These are phyloP conservation scores for Orgyia antiqua DNA, from an alignment of 2,888 invertebrate species.

Conservation along the genomic window DNA sequence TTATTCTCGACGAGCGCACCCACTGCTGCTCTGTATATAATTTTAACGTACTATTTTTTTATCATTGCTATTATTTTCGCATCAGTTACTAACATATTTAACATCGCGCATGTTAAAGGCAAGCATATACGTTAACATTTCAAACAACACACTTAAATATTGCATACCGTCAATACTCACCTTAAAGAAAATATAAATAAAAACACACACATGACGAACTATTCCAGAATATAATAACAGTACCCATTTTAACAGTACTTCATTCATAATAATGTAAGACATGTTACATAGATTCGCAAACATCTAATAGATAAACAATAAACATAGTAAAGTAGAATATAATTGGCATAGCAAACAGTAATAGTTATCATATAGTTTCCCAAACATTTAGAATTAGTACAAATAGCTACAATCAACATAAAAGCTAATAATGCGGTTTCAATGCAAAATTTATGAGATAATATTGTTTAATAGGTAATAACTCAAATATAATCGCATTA, in stretches of 20 bases:
- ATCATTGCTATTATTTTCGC: slow-evolving; percentile 52
- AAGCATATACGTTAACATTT: slow-evolving; percentile 37
- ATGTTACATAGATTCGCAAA: slow-evolving; percentile 20
- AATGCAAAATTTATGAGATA: slow-evolving; percentile 5
- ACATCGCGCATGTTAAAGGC: slow-evolving; percentile 53
- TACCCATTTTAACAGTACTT: slow-evolving; percentile 11
- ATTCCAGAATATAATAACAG: slow-evolving; percentile 28
- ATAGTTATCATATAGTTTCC: slow-evolving; percentile 24
- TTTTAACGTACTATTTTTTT: slow-evolving; percentile 50
- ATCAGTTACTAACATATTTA: slow-evolving; percentile 49
- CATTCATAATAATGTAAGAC: slow-evolving; percentile 15
- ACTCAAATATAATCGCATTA: slow-evolving; percentile 19
- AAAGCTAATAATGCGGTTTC: slow-evolving; percentile 26
- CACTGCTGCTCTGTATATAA: slow-evolving; percentile 54
- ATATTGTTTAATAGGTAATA: too few relatives aligned
- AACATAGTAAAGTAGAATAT: slow-evolving; percentile 33
- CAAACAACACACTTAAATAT: slow-evolving; percentile 69
- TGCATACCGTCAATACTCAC: slow-evolving; percentile 74
- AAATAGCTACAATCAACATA: slow-evolving; percentile 24
- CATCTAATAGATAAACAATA: slow-evolving; percentile 26
- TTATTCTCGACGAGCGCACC: slow-evolving; percentile 54
- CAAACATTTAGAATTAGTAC: slow-evolving; percentile 30
- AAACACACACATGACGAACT: slow-evolving; percentile 53
- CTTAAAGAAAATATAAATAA: slow-evolving; percentile 29
- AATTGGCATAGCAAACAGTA: slow-evolving; percentile 28